phyloP scores from a whole-genome alignment of 30 jellyfish, hydroid and myxozoan species.

The Pelagia noctiluca region DNA sequence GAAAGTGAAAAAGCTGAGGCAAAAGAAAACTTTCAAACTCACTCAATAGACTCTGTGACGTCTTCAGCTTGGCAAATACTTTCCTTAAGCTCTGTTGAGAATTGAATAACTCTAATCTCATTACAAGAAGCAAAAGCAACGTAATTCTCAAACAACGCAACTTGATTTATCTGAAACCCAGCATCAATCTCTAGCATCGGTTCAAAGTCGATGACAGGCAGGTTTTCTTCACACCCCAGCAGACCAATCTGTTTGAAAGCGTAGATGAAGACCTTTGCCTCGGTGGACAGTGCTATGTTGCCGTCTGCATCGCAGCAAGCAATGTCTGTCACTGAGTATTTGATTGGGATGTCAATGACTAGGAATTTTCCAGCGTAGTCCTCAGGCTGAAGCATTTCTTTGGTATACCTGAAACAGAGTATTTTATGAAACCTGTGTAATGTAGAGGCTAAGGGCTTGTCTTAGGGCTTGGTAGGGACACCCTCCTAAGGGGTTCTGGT shows the following conservation, averaged over 20 bases:
- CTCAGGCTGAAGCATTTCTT: slow-evolving; percentile 30
- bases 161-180: slow-evolving; percentile 55
- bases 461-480: too few species aligned
- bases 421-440: too few species aligned
- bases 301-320: slow-evolving; percentile 74
- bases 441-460: too few species aligned
- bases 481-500: too few species aligned
- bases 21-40: slow-evolving; percentile 33
- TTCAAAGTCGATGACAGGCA: slow-evolving; percentile 64
- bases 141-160: slow-evolving; percentile 58
- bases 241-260: slow-evolving; percentile 35
- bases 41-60: slow-evolving; percentile 72
- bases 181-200: slow-evolving; percentile 74
- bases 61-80: slow-evolving; percentile 91
- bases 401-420: slow-evolving; percentile 47
- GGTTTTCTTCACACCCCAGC: slow-evolving; percentile 13
- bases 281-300: slow-evolving; percentile 85
- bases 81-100: slow-evolving; percentile 52
- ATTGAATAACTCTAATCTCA: slow-evolving; percentile 82
- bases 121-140: slow-evolving; percentile 77
- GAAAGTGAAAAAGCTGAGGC: not conserved
- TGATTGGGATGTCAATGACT: slow-evolving; percentile 76
- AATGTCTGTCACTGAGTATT: slow-evolving; percentile 77
- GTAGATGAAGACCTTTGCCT: slow-evolving; percentile 66
- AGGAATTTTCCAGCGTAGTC: slow-evolving; percentile 48